Evolutionary conservation across 2,888 invertebrate genomes (phyloP), one percentile per base, ranked within the genome.

Genomic region (Flexamia atlantica): DNA sequence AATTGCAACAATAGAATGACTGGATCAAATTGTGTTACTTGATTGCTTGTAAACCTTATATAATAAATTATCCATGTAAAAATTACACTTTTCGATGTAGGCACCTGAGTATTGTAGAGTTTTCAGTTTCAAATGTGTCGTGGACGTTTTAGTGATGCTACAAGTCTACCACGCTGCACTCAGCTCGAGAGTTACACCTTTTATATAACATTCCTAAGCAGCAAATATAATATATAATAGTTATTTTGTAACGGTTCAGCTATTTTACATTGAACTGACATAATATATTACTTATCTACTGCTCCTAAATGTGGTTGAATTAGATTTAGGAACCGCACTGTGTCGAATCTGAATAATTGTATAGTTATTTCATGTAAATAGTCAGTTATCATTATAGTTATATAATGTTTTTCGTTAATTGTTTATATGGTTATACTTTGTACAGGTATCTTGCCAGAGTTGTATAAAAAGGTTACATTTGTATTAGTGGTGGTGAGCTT

Each of bases 401-500:
- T 79, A 36, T 32, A 20, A 20, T 57, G 79, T 79, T 76, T 36
- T 68, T 64, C 46, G 42, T 42, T 76, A 76, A 10, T 82, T 64
- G 68, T 70, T 82, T 82, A 68, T 68, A 82, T 64, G 36, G 30
- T 82, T 30, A 82, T 53, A 25, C 42, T 53, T 53, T 82, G 72
- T 53, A 70, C 82, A 82, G 72, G n/a, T 82, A 36, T 28, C 42
- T 81, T 81, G 53, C 46, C 64, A 23, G 50, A 28, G 36, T n/a
- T 53, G 53, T 72, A 68, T 72, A 68, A 82, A 70, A 82, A 50
- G 20, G 23, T 82, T 36, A 28, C 46, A 36, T 32, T 82, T 36
- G 53, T 72, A 72, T 46, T 72, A 36, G 74, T 76, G 50, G 28
- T 36, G 79, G 36, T 57, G 20, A 79, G 53, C 57, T 57, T 79